Evolutionary conservation across 2,113 vertebrate species (phyloP).

Genomic region (Ciconia maguari): DNA sequence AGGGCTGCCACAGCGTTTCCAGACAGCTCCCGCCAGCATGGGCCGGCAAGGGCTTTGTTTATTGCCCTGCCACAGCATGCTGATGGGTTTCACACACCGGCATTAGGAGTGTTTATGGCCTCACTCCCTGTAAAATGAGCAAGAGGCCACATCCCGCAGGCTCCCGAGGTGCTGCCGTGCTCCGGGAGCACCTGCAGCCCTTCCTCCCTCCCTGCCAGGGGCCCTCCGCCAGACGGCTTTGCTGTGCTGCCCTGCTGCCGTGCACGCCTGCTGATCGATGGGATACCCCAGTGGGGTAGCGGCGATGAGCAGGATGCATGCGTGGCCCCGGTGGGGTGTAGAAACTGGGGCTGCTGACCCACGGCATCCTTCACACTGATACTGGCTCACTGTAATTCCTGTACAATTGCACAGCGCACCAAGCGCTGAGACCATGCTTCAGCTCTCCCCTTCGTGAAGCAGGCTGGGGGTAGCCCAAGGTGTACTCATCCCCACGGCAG

Average conservation of each 20-base stretch:
- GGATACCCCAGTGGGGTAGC: rapidly evolving
- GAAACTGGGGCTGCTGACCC: not conserved
- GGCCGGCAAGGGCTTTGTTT: rapidly evolving
- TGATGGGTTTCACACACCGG: not conserved
- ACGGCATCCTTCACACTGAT: not conserved
- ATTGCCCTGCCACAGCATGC: rapidly evolving
- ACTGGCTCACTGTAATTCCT: rapidly evolving
- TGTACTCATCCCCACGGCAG: rapidly evolving
- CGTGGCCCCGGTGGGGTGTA: rapidly evolving
- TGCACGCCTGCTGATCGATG: rapidly evolving
- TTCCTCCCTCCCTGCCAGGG: not conserved
- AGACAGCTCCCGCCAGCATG: not conserved
- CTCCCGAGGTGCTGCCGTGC: rapidly evolving
- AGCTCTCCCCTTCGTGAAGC: not conserved
- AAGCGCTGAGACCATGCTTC: rapidly evolving
- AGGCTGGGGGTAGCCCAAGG: not conserved
- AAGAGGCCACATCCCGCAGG: not conserved
- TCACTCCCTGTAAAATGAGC: not conserved
- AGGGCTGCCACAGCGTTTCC: not conserved
- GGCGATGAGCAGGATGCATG: not conserved
- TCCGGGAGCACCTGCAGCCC: not conserved
- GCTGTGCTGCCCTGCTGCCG: not conserved
- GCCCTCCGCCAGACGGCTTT: not conserved
- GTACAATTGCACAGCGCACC: not conserved
- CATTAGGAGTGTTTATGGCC: not conserved